Percentiles rank a stretch among this genome's conserved stretches.
Evolutionary conservation across 2,113 vertebrate genomes (phyloP).

Genomic region (Cyphomyrus discorhynchus): DNA sequence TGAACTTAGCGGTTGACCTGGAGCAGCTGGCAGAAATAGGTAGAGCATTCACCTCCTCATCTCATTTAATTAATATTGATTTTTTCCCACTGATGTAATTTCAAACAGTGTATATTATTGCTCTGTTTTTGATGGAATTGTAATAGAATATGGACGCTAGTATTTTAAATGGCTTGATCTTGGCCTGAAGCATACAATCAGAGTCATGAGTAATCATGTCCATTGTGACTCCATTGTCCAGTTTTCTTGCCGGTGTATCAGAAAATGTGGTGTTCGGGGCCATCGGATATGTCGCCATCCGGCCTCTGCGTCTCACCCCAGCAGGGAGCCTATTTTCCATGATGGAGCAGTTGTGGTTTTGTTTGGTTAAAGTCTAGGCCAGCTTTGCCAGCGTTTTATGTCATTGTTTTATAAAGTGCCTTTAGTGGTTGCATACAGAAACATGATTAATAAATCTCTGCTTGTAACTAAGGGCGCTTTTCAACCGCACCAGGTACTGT

Average conservation of each 20-base stretch:
- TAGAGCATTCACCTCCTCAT: conserved; percentile 32
- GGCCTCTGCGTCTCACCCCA: background rate
- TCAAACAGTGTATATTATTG: background rate
- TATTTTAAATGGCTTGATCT: background rate
- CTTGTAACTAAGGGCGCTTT: background rate
- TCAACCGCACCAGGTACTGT: too few relatives aligned
- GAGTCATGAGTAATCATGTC: background rate
- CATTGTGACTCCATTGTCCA: background rate
- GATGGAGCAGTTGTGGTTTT: background rate
- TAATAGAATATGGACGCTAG: background rate
- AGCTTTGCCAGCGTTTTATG: background rate
- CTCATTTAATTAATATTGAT: background rate
- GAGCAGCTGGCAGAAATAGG: conserved; percentile 69
- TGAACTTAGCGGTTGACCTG: conserved; percentile 52
- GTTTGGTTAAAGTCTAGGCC: background rate
- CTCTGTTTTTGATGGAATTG: background rate
- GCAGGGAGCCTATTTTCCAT: background rate
- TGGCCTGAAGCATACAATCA: background rate
- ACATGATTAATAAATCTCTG: background rate
- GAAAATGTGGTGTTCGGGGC: background rate
- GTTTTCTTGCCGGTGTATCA: background rate
- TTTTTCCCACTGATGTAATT: background rate
- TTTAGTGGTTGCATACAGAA: background rate
- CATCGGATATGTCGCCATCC: too few relatives aligned
- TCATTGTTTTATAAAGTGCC: background rate